These are phyloP conservation scores for Apostichopus californicus DNA, from an alignment of 35 echinoderm and acorn worm genomes.

Conservation along the genomic window DNA sequence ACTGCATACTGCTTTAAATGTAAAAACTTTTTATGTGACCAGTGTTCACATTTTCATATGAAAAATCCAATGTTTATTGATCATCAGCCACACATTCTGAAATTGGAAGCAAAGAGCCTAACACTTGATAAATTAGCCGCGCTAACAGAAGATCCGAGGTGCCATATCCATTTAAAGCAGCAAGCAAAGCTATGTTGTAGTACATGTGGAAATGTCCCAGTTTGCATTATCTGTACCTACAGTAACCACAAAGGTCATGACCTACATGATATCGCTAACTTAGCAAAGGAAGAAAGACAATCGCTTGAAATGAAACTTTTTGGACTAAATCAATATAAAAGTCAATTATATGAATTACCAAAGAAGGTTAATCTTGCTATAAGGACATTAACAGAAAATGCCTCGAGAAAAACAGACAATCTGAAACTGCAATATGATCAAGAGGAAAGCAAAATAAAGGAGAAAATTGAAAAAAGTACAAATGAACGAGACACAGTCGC, in stretches of 20 bases:
- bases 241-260: neutral
- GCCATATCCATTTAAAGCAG: neutral
- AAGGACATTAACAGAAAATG: neutral
- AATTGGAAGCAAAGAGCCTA: neutral
- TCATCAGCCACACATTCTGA: neutral
- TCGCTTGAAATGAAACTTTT: neutral
- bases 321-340: neutral
- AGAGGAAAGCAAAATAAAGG: neutral
- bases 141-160: neutral
- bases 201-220: neutral
- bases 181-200: neutral
- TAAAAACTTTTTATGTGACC: constrained; percentile 7
- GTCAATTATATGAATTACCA: neutral
- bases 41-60: neutral
- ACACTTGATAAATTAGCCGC: neutral
- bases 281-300: neutral
- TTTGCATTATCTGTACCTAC: neutral
- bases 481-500: neutral
- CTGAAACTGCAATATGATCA: neutral
- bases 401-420: neutral
- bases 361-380: neutral
- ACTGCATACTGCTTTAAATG: constrained; percentile 35
- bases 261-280: neutral
- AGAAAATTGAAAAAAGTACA: neutral
- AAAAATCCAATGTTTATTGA: neutral